These are phyloP conservation scores for Aricia agestis DNA, from an alignment of 1,140 invertebrate genomes.

Conservation along the genomic window DNA sequence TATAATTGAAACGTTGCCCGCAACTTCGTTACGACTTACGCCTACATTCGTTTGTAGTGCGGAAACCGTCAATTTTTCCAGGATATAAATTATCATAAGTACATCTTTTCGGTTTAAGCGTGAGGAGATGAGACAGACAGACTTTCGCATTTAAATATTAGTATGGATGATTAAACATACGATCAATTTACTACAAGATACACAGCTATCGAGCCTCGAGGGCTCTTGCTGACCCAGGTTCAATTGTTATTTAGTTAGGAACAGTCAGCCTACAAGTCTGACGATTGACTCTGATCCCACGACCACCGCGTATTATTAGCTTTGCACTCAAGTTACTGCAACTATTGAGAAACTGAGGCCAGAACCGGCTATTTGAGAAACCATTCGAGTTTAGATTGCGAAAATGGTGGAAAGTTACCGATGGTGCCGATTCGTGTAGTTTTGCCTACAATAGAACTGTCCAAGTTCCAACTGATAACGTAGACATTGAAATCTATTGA, in stretches of 20 bases:
- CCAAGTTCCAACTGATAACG: background rate
- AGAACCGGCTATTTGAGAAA: conserved; percentile 67
- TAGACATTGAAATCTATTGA: background rate
- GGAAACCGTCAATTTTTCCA: too few relatives aligned
- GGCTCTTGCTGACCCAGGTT: background rate
- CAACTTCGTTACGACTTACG: too few relatives aligned
- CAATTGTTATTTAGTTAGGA: background rate
- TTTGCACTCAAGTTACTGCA: conserved; percentile 68
- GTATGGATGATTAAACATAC: background rate
- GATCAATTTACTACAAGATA: background rate
- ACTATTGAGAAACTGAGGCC: conserved; percentile 62
- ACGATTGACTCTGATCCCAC: conserved; percentile 57
- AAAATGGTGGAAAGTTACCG: conserved; percentile 66
- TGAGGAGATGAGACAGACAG: too few relatives aligned
- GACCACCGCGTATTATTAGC: conserved; percentile 62
- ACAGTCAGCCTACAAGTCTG: background rate
- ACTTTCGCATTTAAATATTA: too few relatives aligned
- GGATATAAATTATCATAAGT: too few relatives aligned
- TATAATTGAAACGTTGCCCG: too few relatives aligned
- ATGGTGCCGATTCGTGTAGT: conserved; percentile 33
- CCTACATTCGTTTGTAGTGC: too few relatives aligned
- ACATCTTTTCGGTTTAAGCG: too few relatives aligned
- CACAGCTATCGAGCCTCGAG: too few relatives aligned
- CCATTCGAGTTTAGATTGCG: conserved; percentile 62
- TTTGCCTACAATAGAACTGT: background rate